Evolutionary conservation across 2,888 invertebrate genomes (phyloP).

Genomic region (Tethea ocularis): DNA sequence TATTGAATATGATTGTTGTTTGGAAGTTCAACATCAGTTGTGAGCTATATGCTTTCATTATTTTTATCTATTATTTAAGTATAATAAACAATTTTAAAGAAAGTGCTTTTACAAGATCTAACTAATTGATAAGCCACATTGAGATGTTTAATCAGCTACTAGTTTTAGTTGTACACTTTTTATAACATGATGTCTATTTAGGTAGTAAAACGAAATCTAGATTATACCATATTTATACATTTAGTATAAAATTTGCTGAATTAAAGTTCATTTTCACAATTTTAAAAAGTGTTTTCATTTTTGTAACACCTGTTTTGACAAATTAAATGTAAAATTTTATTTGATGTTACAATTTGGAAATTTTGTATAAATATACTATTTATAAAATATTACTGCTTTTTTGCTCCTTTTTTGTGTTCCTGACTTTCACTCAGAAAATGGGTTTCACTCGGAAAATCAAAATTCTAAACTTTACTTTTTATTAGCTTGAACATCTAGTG

Average conservation of each 20-base stretch:
- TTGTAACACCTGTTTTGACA: conserved; percentile 11
- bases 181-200: conserved; percentile 84
- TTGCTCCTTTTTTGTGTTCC: neutral
- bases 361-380: conserved; percentile 6
- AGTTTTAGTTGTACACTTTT: conserved; percentile 84
- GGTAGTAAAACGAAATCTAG: conserved; percentile 83
- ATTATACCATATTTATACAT: conserved; percentile 84
- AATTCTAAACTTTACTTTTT: too few relatives aligned
- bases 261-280: conserved; percentile 84
- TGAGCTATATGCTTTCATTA: conserved; percentile 80
- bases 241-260: conserved; percentile 84
- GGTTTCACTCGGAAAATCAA: too few relatives aligned
- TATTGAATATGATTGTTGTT: conserved; percentile 80
- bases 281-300: conserved; percentile 69
- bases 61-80: conserved; percentile 83
- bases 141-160: conserved; percentile 83
- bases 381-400: neutral
- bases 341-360: conserved; percentile 3
- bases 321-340: conserved; percentile 5
- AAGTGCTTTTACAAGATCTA: conserved; percentile 84
- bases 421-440: too few relatives aligned
- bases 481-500: too few relatives aligned
- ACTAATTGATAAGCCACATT: conserved; percentile 82
- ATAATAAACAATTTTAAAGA: conserved; percentile 78
- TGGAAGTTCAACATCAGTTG: conserved; percentile 76